Evolutionary conservation across 2,888 invertebrate genomes (phyloP).

Genomic region (Lithosia quadra): DNA sequence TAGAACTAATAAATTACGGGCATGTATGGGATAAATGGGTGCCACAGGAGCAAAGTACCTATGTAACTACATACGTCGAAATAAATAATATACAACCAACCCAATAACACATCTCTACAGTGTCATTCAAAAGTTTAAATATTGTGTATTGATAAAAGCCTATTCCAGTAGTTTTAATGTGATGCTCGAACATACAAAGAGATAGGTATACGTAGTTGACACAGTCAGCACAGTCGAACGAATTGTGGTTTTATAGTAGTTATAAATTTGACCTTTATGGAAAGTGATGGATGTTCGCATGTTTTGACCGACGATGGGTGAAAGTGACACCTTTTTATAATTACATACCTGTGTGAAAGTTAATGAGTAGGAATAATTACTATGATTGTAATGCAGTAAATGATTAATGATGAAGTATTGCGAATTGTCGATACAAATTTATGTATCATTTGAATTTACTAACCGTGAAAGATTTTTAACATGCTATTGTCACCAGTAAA

Average conservation of each 20-base stretch:
- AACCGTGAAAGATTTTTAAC: background rate
- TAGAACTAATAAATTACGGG: too few species aligned
- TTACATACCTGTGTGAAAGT: constrained; percentile 10
- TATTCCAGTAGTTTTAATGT: too few species aligned
- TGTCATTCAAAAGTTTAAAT: too few species aligned
- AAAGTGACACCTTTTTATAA: constrained; percentile 9
- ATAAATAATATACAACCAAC: too few species aligned
- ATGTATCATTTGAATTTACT: background rate
- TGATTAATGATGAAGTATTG: background rate
- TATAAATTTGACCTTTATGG: background rate
- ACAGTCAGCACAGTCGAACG: too few species aligned
- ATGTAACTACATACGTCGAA: too few species aligned
- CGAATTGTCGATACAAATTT: background rate
- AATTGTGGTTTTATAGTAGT: background rate
- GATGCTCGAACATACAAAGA: background rate
- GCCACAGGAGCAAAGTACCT: too few species aligned
- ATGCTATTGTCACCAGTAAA: too few species aligned
- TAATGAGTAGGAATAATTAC: background rate
- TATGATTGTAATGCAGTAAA: background rate
- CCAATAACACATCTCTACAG: too few species aligned
- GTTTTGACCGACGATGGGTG: constrained; percentile 1
- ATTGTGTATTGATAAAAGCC: too few species aligned
- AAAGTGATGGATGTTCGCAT: background rate
- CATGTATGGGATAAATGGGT: too few species aligned
- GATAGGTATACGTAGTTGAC: too few species aligned